phyloP scores from a whole-genome alignment of 2,888 invertebrate species.

The Cataglyphis cursor region DNA sequence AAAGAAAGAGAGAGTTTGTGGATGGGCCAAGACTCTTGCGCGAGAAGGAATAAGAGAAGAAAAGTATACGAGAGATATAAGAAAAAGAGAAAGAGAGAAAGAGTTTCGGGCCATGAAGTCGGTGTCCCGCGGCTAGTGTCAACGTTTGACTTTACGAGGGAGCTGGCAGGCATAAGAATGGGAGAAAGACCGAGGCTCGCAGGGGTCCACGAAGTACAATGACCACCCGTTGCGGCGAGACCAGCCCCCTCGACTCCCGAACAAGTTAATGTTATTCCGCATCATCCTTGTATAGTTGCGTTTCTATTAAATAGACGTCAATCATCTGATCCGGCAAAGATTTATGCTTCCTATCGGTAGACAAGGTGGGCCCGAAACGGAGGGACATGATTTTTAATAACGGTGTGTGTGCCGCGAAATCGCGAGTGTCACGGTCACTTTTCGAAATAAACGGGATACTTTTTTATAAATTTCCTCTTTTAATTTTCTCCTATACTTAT shows the following conservation, averaged over 20 bases:
- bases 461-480: constrained; percentile 17
- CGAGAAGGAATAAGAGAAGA: constrained; percentile 36
- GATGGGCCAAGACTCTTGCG: not conserved
- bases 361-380: constrained; percentile 68
- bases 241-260: constrained; percentile 84
- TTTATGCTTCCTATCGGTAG: constrained; percentile 76
- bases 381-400: constrained; percentile 73
- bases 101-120: constrained; percentile 61
- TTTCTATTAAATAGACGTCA: constrained; percentile 86
- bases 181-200: constrained; percentile 79
- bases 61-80: constrained; percentile 56
- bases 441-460: not conserved
- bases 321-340: constrained; percentile 79
- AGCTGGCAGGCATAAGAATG: constrained; percentile 81
- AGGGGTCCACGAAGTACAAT: constrained; percentile 83
- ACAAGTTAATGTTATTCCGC: constrained; percentile 84
- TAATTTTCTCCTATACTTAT: not conserved
- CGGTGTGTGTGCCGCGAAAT: constrained; percentile 11
- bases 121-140: constrained; percentile 85
- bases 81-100: constrained; percentile 55
- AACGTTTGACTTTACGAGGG: constrained; percentile 86
- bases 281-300: constrained; percentile 81
- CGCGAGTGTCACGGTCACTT: constrained; percentile 12
- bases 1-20: constrained; percentile 8
- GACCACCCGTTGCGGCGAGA: constrained; percentile 84